phyloP scores from a whole-genome alignment of 2,797 vertebrate genomes.

The Petrocephalus schoutedeni region DNA sequence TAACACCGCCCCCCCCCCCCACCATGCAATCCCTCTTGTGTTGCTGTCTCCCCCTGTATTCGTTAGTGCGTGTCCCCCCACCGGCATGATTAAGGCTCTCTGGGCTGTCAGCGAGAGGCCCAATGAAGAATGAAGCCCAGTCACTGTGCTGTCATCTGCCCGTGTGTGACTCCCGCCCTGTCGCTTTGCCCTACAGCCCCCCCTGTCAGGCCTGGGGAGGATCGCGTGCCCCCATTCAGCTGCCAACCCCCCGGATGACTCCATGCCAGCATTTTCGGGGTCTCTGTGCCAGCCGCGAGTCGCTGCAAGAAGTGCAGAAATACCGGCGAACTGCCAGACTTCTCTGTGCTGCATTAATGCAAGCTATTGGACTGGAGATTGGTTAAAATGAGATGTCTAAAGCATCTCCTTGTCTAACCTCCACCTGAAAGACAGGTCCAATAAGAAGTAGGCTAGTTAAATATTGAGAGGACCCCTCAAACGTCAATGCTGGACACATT shows the following conservation, averaged over 20 bases:
- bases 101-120: neutral
- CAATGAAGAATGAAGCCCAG: neutral
- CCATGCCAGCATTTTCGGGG: neutral
- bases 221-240: neutral
- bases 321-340: neutral
- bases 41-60: neutral
- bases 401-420: neutral
- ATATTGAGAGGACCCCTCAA: conserved; percentile 32
- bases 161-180: neutral
- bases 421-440: conserved; percentile 11
- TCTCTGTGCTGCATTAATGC: conserved; percentile 27
- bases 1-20: neutral
- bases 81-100: neutral
- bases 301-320: neutral
- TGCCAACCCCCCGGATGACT: neutral
- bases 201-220: neutral
- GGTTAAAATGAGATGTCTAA: conserved; percentile 40
- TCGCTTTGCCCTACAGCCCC: neutral
- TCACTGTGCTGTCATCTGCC: neutral
- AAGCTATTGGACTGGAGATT: conserved; percentile 39
- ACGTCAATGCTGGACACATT: conserved; percentile 24
- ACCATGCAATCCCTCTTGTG: neutral
- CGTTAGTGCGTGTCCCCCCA: neutral
- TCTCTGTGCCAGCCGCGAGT: conserved; percentile 17
- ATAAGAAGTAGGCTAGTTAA: conserved; percentile 31